These are phyloP conservation scores for Philereme vetulata DNA, from an alignment of 2,888 invertebrate genomes.

Conservation along the genomic window DNA sequence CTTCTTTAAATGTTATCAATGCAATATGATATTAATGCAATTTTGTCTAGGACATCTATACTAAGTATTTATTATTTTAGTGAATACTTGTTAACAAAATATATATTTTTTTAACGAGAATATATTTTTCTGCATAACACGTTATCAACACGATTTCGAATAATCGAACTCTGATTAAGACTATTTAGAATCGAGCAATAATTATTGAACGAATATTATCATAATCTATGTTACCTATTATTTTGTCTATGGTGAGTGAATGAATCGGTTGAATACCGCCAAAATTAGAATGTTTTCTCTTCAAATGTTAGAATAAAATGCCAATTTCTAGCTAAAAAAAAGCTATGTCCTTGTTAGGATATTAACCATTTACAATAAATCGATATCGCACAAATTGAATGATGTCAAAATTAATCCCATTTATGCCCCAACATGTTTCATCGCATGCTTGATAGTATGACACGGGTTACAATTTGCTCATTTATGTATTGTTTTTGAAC, in stretches of 20 bases:
- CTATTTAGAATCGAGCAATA: conserved; percentile 34
- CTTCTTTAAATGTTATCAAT: not conserved
- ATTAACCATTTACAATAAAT: conserved; percentile 24
- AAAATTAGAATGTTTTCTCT: conserved; percentile 23
- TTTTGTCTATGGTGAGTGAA: conserved; percentile 29
- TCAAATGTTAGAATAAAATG: not conserved
- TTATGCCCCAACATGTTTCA: conserved; percentile 18
- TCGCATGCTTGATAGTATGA: conserved; percentile 10
- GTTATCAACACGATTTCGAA: conserved; percentile 11
- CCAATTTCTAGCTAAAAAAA: conserved; percentile 15
- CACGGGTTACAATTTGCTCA: conserved; percentile 32
- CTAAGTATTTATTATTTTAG: conserved; percentile 5
- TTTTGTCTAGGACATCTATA: not conserved
- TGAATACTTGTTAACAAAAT: conserved; percentile 2
- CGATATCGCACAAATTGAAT: conserved; percentile 30
- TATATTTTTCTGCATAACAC: conserved; percentile 23
- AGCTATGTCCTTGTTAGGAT: conserved; percentile 10
- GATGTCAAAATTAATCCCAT: conserved; percentile 12
- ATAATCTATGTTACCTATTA: conserved; percentile 31
- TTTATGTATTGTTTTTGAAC: conserved; percentile 27
- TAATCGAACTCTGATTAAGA: conserved; percentile 13
- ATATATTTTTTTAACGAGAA: conserved; percentile 25
- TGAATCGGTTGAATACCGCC: conserved; percentile 14
- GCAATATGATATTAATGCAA: conserved; percentile 4
- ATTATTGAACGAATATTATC: conserved; percentile 28